Conservation (phyloP, 2,797 vertebrate genomes). For the Limnodromus scolopaceus region DNA sequence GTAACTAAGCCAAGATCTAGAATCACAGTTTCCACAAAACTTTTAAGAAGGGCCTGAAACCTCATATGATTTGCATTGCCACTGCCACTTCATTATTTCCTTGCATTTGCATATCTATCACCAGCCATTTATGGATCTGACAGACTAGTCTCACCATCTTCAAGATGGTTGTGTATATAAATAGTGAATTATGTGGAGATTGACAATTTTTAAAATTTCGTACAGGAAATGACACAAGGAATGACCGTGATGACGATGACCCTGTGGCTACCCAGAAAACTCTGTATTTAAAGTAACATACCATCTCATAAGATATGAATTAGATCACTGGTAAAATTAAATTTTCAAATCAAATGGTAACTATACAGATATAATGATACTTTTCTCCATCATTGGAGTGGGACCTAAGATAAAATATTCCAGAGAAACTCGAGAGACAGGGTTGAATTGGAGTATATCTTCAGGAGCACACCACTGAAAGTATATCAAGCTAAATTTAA, state of each 20-base stretch:
- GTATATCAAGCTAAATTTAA: background rate
- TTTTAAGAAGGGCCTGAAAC: background rate
- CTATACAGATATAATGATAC: background rate
- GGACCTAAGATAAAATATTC: background rate
- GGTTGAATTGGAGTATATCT: background rate
- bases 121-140: background rate
- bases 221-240: background rate
- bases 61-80: background rate
- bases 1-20: background rate
- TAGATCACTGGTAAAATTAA: background rate
- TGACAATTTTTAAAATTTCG: background rate
- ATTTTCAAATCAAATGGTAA: background rate
- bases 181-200: background rate
- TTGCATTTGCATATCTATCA: background rate
- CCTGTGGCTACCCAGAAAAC: background rate
- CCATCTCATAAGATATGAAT: background rate
- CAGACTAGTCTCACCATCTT: background rate
- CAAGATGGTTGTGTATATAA: background rate
- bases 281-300: background rate
- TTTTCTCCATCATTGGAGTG: background rate
- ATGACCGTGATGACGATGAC: background rate
- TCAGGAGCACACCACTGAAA: background rate
- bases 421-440: background rate
- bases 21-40: background rate
- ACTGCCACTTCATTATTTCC: background rate